Conservation (phyloP, 2,888 invertebrate species). For the Drosophila nigricruria region DNA sequence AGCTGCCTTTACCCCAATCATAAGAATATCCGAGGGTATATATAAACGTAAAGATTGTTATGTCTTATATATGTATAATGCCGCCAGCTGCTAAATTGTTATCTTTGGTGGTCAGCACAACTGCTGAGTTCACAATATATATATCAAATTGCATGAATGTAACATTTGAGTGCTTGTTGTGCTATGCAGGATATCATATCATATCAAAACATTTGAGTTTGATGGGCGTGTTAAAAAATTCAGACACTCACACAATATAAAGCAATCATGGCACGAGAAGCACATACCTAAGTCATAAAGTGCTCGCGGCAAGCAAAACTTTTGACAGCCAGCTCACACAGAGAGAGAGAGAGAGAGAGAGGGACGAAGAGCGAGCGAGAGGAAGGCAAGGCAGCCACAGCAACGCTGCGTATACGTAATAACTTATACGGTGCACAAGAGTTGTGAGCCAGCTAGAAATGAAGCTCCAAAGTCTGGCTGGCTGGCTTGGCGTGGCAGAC, state of each 20-base stretch:
- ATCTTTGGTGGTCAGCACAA: conserved; percentile 31
- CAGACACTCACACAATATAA: conserved; percentile 39
- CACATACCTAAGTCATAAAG: conserved; percentile 51
- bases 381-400: conserved; percentile 2
- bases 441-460: conserved; percentile 21
- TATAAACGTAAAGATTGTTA: conserved; percentile 12
- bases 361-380: neutral
- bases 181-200: conserved; percentile 18
- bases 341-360: conserved; percentile 3
- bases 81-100: conserved; percentile 66
- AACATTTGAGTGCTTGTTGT: conserved; percentile 20
- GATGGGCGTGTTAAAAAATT: conserved; percentile 50
- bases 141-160: conserved; percentile 66
- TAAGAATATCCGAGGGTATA: neutral
- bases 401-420: conserved; percentile 63
- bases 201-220: conserved; percentile 48
- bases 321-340: conserved; percentile 31
- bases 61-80: conserved; percentile 15
- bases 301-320: conserved; percentile 54
- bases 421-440: conserved; percentile 33
- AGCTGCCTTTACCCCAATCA: neutral
- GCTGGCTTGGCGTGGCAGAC: conserved; percentile 42
- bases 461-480: conserved; percentile 35
- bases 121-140: conserved; percentile 69
- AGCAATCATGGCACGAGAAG: conserved; percentile 33